Evolutionary conservation across 2,888 invertebrate species (phyloP).

Genomic region (Drosophila yooni): DNA sequence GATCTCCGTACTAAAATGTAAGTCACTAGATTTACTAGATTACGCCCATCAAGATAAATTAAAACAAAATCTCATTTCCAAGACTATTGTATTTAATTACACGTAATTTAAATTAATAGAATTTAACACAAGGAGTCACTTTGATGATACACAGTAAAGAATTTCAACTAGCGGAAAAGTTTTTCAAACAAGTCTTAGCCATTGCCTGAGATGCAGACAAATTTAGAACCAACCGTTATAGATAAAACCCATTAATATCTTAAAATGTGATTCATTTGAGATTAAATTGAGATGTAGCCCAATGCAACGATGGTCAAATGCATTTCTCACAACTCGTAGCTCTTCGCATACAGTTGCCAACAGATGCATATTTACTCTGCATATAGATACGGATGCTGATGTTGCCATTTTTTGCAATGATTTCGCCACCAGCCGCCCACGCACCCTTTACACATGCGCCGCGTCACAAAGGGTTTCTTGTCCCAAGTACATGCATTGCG

Average conservation of each 20-base stretch:
- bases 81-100: no score
- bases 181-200: neutral
- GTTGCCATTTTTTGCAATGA: conserved; percentile 90
- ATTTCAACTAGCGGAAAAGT: neutral
- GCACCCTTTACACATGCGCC: conserved; percentile 93
- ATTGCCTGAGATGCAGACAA: neutral
- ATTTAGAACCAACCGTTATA: neutral
- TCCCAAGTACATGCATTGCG: conserved; percentile 87
- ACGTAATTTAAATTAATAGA: no score
- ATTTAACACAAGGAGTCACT: no score
- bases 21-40: no score
- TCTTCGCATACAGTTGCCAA: neutral
- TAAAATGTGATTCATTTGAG: neutral
- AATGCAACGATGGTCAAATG: neutral
- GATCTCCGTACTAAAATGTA: no score
- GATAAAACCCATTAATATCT: neutral
- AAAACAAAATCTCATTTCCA: no score
- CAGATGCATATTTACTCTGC: neutral
- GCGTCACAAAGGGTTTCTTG: conserved; percentile 88
- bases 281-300: neutral
- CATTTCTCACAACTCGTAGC: neutral
- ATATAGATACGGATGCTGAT: conserved; percentile 4
- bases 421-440: conserved; percentile 95
- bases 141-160: no score
- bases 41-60: no score